Conservation (phyloP, 2,797 vertebrate species). For the Potorous gilbertii region DNA sequence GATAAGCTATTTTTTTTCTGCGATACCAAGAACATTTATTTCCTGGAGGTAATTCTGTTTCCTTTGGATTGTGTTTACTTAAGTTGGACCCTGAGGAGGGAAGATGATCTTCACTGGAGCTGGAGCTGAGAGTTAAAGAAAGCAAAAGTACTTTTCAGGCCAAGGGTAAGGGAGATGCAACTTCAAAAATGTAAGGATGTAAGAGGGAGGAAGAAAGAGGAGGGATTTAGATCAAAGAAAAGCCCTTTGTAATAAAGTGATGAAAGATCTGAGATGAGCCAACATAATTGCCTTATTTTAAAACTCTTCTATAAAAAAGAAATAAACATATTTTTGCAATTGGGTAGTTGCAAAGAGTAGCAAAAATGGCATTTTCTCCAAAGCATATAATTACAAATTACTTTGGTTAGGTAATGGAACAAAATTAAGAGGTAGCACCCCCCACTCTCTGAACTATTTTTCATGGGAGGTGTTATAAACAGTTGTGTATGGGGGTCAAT, state of each 20-base stretch:
- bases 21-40: neutral
- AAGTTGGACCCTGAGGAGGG: neutral
- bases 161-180: constrained; percentile 25
- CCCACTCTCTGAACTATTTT: neutral
- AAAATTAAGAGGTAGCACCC: neutral
- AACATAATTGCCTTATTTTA: constrained; percentile 45
- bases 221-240: neutral
- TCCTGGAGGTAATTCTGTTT: constrained; percentile 37
- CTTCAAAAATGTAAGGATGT: constrained; percentile 32
- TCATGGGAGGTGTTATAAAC: neutral
- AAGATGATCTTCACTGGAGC: neutral
- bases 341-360: constrained; percentile 2
- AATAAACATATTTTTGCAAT: constrained; percentile 45
- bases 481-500: neutral
- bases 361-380: constrained; percentile 10
- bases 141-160: constrained; percentile 6
- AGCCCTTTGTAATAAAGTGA: constrained; percentile 27
- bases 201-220: constrained; percentile 24
- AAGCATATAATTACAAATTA: neutral
- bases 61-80: constrained; percentile 43
- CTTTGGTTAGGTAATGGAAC: neutral
- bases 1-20: constrained; percentile 9
- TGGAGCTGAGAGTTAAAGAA: constrained; percentile 34
- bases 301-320: constrained; percentile 42
- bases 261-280: constrained; percentile 53